Evolutionary conservation across 1,140 invertebrate species (phyloP).

Genomic region (Meloidogyne chitwoodi): DNA sequence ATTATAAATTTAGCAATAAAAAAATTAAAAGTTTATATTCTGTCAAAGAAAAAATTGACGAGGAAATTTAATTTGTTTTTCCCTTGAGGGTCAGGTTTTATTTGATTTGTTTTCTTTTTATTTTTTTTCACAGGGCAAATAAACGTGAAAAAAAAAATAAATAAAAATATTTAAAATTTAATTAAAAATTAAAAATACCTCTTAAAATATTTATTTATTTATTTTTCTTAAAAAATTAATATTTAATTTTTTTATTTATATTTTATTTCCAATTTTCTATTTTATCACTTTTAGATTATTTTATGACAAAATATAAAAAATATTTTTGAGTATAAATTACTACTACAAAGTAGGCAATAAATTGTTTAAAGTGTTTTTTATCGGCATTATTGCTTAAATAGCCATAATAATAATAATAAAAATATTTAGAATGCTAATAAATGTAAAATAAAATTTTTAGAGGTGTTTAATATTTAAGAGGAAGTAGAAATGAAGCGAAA

Average conservation of each 20-base stretch:
- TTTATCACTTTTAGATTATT: not conserved
- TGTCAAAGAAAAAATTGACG: not conserved
- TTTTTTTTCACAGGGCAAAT: not conserved
- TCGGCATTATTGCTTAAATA: not conserved
- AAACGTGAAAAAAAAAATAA: not conserved
- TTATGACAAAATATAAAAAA: not conserved
- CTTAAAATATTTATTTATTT: too few relatives aligned
- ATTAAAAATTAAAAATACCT: too few relatives aligned
- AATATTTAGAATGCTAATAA: not conserved
- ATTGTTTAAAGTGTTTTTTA: not conserved
- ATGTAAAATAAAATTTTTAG: not conserved
- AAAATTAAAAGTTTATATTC: not conserved
- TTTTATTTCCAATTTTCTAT: not conserved
- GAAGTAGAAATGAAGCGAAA: not conserved
- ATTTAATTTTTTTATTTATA: not conserved
- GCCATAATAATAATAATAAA: not conserved
- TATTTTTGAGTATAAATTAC: not conserved
- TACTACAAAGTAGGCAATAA: not conserved
- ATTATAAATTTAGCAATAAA: too few relatives aligned
- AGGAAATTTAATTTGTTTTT: not conserved
- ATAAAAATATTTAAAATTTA: not conserved
- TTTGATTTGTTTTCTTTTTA: not conserved
- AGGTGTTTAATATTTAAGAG: not conserved
- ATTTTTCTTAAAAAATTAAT: too few relatives aligned
- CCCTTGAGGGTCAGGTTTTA: not conserved